These are phyloP conservation scores for Lamellibrachia satsuma DNA, from an alignment of 2,888 invertebrate species.

Conservation along the genomic window DNA sequence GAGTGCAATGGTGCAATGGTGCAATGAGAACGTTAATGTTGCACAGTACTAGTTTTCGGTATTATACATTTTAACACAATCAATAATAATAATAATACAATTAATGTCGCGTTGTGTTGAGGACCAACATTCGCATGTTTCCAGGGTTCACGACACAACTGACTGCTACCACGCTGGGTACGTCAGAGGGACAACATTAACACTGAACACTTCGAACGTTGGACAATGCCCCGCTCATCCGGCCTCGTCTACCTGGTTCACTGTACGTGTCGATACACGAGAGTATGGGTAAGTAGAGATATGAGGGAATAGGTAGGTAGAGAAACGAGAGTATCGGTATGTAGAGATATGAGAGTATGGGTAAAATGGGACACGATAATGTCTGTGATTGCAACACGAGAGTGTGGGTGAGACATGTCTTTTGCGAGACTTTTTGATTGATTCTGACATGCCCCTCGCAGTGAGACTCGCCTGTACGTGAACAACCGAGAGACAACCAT, in stretches of 20 bases:
- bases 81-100: no score
- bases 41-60: no score
- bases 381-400: not conserved
- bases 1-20: no score
- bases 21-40: no score
- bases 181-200: not conserved
- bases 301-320: not conserved
- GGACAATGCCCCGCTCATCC: not conserved
- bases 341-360: not conserved
- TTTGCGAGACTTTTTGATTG: not conserved
- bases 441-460: not conserved
- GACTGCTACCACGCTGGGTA: not conserved
- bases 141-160: not conserved
- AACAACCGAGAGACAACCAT: not conserved
- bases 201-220: not conserved
- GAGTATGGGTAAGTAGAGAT: not conserved
- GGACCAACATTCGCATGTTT: not conserved
- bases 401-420: not conserved
- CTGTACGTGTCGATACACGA: not conserved
- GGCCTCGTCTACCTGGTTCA: not conserved
- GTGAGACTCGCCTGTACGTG: not conserved
- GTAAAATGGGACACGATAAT: not conserved
- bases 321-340: not conserved
- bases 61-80: no score
- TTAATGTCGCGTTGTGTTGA: no score